These are phyloP conservation scores for Copidosoma floridanum DNA, from an alignment of 1,140 invertebrate genomes.

Conservation along the genomic window DNA sequence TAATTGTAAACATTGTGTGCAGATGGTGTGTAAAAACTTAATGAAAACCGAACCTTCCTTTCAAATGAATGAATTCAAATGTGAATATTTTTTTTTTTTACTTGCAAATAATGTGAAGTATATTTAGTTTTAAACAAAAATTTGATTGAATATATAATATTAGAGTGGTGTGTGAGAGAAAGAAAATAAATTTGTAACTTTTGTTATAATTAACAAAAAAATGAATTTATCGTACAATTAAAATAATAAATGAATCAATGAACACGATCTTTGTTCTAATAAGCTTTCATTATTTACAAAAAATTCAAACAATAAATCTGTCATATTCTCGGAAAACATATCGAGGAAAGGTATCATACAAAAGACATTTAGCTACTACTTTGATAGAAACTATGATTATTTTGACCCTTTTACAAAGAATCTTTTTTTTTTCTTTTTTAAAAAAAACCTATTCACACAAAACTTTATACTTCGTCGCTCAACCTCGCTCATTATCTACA, in stretches of 20 bases:
- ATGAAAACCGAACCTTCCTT: slow-evolving; percentile 8
- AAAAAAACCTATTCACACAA: slow-evolving; percentile 59
- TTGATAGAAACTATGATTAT: slow-evolving; percentile 60
- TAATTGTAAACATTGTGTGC: not conserved
- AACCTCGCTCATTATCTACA: slow-evolving; percentile 52
- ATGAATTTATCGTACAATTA: no score
- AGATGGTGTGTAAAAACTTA: not conserved
- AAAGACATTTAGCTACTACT: slow-evolving; percentile 32
- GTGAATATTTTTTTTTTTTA: slow-evolving; percentile 2
- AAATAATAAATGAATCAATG: slow-evolving; percentile 25
- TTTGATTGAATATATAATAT: not conserved
- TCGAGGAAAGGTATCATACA: slow-evolving; percentile 27
- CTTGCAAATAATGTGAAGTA: slow-evolving; percentile 2
- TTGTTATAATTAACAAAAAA: slow-evolving; percentile 15
- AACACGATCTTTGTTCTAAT: slow-evolving; percentile 25
- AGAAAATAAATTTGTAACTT: slow-evolving; percentile 23
- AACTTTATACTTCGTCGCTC: slow-evolving; percentile 44
- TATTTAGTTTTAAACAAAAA: slow-evolving; percentile 10
- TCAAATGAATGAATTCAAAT: slow-evolving; percentile 1
- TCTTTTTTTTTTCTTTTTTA: slow-evolving; percentile 51
- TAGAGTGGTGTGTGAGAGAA: slow-evolving; percentile 12
- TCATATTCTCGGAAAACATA: slow-evolving; percentile 23
- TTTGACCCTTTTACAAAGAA: slow-evolving; percentile 59
- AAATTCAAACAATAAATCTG: slow-evolving; percentile 18
- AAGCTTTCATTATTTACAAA: slow-evolving; percentile 30